Evolutionary conservation across 37 sponge, comb jelly and placozoan genomes (phyloP).

Genomic region (Halichondria panicea): DNA sequence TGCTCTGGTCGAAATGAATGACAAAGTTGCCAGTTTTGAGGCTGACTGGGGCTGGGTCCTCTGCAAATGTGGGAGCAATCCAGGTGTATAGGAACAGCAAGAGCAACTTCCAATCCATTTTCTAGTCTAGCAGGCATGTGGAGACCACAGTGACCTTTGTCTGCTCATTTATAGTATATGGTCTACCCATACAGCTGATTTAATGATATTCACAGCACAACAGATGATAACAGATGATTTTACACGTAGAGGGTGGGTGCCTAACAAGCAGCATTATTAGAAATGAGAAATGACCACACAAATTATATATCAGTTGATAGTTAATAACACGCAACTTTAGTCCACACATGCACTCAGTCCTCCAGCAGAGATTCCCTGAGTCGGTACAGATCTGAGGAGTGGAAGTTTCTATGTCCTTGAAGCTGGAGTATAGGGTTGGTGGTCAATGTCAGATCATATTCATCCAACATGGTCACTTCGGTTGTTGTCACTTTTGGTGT

Average conservation of each 20-base stretch:
- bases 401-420: background rate
- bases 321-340: background rate
- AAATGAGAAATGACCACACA: background rate
- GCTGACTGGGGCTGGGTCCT: background rate
- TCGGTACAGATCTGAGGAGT: background rate
- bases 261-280: background rate
- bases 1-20: conserved; percentile 23
- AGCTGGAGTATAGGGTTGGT: background rate
- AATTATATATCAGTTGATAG: background rate
- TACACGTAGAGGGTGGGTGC: too few relatives aligned
- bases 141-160: too few relatives aligned
- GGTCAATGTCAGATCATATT: too few relatives aligned
- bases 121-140: too few relatives aligned
- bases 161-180: background rate
- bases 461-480: background rate
- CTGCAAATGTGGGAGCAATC: background rate
- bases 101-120: background rate
- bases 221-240: too few relatives aligned
- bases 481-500: background rate
- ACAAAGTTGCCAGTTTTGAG: conserved; percentile 27
- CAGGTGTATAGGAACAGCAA: background rate
- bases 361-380: conserved; percentile 10
- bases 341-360: background rate
- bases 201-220: too few relatives aligned
- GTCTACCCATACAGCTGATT: too few relatives aligned